Evolutionary conservation across 2,888 invertebrate species (phyloP).

Genomic region (Drosophila subquinaria): DNA sequence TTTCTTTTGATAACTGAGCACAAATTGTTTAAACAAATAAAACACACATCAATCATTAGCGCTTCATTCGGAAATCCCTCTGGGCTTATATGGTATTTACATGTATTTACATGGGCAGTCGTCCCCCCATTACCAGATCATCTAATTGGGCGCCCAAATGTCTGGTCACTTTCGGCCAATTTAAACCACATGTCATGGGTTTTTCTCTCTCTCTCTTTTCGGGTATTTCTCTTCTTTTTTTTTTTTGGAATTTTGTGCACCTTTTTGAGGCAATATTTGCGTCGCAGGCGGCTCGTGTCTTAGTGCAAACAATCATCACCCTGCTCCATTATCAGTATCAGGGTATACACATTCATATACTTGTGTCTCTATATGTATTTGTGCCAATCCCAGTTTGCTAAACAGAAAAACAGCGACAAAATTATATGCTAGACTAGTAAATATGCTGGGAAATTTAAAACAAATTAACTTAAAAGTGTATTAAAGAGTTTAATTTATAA

Average conservation of each 20-base stretch:
- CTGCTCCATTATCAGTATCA: slow-evolving; percentile 36
- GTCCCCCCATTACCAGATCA: slow-evolving; percentile 51
- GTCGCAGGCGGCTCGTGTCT: slow-evolving; percentile 59
- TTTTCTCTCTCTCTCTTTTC: slow-evolving; percentile 7
- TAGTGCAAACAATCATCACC: slow-evolving; percentile 46
- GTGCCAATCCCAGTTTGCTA: slow-evolving; percentile 14
- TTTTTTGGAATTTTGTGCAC: slow-evolving; percentile 17
- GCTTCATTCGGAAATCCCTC: slow-evolving; percentile 19
- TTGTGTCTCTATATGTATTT: slow-evolving; percentile 1
- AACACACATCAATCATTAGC: slow-evolving; percentile 68
- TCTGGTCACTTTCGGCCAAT: slow-evolving; percentile 37
- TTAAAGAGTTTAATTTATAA: not conserved
- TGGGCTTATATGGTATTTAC: slow-evolving; percentile 44
- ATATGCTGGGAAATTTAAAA: slow-evolving; percentile 1
- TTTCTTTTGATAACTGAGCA: slow-evolving; percentile 63
- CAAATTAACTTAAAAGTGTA: not conserved
- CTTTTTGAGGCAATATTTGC: slow-evolving; percentile 42
- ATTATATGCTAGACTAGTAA: slow-evolving; percentile 26
- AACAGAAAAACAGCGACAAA: slow-evolving; percentile 23
- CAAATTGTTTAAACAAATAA: slow-evolving; percentile 67
- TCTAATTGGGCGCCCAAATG: slow-evolving; percentile 61
- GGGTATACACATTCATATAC: slow-evolving; percentile 29
- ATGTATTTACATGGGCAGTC: slow-evolving; percentile 39
- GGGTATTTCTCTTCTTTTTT: slow-evolving; percentile 7
- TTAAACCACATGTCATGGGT: slow-evolving; percentile 26